phyloP scores from a whole-genome alignment of 1,140 invertebrate genomes.

The Bombus breviceps region DNA sequence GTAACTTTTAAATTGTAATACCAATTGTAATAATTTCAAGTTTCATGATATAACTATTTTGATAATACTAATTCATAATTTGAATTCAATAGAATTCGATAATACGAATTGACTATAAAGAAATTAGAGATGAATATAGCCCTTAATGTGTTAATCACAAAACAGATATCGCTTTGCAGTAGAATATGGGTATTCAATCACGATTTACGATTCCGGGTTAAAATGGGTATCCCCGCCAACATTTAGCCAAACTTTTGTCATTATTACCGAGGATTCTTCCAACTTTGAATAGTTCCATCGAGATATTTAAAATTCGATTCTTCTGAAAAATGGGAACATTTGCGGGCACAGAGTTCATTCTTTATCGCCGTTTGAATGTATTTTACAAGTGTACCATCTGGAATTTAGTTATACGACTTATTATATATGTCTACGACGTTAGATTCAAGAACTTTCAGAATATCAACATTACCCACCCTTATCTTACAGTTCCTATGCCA shows the following conservation, averaged over 20 bases:
- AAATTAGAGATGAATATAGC: not conserved
- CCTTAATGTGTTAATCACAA: not conserved
- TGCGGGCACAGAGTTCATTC: slow-evolving; percentile 20
- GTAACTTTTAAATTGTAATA: too few relatives aligned
- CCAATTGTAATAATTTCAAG: too few relatives aligned
- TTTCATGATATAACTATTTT: too few relatives aligned
- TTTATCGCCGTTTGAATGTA: slow-evolving; percentile 16
- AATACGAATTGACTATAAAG: too few relatives aligned
- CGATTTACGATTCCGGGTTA: slow-evolving; percentile 13
- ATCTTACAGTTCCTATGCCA: not conserved
- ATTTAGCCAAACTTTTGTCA: slow-evolving; percentile 22
- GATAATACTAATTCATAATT: too few relatives aligned
- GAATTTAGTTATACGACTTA: not conserved
- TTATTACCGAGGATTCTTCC: slow-evolving; percentile 40
- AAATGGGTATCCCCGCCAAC: not conserved
- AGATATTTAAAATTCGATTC: slow-evolving; percentile 35
- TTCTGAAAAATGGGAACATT: slow-evolving; percentile 12
- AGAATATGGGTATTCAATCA: not conserved
- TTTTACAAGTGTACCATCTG: slow-evolving; percentile 17
- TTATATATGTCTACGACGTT: not conserved
- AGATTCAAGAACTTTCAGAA: not conserved
- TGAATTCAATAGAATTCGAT: too few relatives aligned
- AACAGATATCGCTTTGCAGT: not conserved
- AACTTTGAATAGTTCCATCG: slow-evolving; percentile 42
- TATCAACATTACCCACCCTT: not conserved